These are phyloP conservation scores for Homarus americanus DNA, from an alignment of 1,140 invertebrate genomes.

Conservation along the genomic window DNA sequence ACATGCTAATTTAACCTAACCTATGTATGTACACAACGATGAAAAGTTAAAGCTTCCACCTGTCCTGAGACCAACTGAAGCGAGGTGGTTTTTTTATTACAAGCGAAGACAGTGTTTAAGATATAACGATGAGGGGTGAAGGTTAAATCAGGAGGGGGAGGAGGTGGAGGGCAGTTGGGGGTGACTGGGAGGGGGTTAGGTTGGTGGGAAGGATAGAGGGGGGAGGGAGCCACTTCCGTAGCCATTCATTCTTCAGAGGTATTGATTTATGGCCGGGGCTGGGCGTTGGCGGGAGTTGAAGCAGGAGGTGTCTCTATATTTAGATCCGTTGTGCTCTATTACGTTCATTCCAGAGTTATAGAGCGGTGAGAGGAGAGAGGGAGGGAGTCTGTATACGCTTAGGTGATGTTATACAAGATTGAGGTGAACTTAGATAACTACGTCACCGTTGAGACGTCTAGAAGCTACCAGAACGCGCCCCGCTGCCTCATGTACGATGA, in stretches of 20 bases:
- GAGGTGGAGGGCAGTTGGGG: neutral
- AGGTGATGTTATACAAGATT: neutral
- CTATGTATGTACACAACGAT: too few species aligned
- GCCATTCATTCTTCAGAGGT: neutral
- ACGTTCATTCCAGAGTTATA: neutral
- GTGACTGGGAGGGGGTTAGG: neutral
- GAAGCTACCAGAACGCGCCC: neutral
- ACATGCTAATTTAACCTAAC: too few species aligned
- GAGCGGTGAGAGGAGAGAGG: neutral
- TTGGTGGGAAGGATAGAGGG: neutral
- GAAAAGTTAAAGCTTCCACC: too few species aligned
- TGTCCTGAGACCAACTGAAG: too few species aligned
- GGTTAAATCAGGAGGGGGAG: too few species aligned
- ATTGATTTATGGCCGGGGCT: neutral
- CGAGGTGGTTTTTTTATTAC: too few species aligned
- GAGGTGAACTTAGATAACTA: neutral
- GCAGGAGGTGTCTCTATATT: neutral
- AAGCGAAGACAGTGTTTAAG: too few species aligned
- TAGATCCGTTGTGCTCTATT: neutral
- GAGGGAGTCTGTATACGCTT: neutral
- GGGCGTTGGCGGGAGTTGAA: neutral
- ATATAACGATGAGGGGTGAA: too few species aligned
- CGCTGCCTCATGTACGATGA: neutral
- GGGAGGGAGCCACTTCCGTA: neutral
- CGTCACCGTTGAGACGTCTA: neutral